phyloP scores from a whole-genome alignment of 2,113 vertebrate species.

The Scalopus aquaticus region DNA sequence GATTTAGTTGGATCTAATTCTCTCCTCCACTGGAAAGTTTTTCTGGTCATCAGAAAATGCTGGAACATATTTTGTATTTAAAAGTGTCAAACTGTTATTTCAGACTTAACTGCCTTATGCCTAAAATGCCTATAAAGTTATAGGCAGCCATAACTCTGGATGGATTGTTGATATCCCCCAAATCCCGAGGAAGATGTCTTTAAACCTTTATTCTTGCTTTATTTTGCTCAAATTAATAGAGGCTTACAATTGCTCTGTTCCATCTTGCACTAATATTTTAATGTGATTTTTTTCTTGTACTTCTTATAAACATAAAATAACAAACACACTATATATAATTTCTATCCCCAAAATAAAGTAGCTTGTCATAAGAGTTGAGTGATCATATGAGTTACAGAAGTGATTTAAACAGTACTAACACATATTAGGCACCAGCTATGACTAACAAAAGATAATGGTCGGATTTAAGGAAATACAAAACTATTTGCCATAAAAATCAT shows the following conservation, averaged over 20 bases:
- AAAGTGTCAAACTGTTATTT: neutral
- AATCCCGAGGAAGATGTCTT: neutral
- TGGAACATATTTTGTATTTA: conserved; percentile 2
- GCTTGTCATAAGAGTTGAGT: neutral
- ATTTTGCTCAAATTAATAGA: neutral
- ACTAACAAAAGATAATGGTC: neutral
- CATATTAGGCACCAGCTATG: neutral
- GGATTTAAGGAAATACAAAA: conserved; percentile 13
- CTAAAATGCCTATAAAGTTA: neutral
- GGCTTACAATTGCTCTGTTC: neutral
- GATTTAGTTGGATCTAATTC: neutral
- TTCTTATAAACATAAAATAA: conserved; percentile 23
- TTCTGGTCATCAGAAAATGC: neutral
- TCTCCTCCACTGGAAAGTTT: neutral
- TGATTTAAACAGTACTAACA: neutral
- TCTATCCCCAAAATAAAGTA: neutral
- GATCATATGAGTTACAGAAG: neutral
- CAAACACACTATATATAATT: neutral
- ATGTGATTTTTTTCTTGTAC: neutral
- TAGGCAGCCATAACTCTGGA: neutral
- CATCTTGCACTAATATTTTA: neutral
- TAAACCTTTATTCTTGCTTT: neutral
- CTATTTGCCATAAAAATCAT: neutral
- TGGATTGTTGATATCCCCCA: neutral
- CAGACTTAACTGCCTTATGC: neutral